A percentile compares a stretch with the other conserved stretches of the same genome.
Evolutionary conservation across 1,140 invertebrate genomes (phyloP).

Genomic region (Zaprionus africanus): DNA sequence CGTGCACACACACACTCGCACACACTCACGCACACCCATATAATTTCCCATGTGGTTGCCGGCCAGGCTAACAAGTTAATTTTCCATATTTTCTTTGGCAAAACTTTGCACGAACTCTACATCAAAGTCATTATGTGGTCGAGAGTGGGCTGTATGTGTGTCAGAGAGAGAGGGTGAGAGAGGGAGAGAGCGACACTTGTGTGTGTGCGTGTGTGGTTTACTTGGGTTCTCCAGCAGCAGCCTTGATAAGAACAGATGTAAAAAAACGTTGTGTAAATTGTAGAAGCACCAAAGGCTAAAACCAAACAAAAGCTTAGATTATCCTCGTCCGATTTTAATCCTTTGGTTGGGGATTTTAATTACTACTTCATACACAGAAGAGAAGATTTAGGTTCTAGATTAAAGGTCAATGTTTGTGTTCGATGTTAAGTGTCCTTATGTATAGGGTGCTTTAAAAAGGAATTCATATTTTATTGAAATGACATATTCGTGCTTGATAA

Average conservation of each 20-base stretch:
- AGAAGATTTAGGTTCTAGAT: too few relatives aligned
- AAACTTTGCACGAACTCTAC: conserved; percentile 57
- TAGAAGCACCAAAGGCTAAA: not conserved
- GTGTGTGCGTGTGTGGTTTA: conserved; percentile 32
- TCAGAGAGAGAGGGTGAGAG: not conserved
- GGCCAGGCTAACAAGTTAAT: conserved; percentile 76
- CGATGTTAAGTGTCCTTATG: too few relatives aligned
- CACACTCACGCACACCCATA: conserved; percentile 16
- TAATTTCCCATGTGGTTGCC: conserved; percentile 37
- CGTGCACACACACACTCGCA: not conserved
- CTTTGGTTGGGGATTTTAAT: not conserved
- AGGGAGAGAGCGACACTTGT: not conserved
- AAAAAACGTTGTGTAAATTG: not conserved
- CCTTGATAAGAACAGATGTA: conserved; percentile 5
- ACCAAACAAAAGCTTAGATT: conserved; percentile 2
- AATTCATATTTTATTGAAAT: too few relatives aligned
- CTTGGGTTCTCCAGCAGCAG: not conserved
- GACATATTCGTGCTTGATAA: too few relatives aligned
- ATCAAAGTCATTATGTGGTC: conserved; percentile 54
- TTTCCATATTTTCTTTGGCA: conserved; percentile 80
- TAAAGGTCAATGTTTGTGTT: too few relatives aligned
- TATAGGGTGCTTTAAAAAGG: too few relatives aligned
- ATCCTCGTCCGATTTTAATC: not conserved
- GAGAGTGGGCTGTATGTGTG: conserved; percentile 7
- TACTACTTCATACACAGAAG: too few relatives aligned